These are phyloP conservation scores for Ips typographus DNA, from an alignment of 1,140 invertebrate species.

Conservation along the genomic window DNA sequence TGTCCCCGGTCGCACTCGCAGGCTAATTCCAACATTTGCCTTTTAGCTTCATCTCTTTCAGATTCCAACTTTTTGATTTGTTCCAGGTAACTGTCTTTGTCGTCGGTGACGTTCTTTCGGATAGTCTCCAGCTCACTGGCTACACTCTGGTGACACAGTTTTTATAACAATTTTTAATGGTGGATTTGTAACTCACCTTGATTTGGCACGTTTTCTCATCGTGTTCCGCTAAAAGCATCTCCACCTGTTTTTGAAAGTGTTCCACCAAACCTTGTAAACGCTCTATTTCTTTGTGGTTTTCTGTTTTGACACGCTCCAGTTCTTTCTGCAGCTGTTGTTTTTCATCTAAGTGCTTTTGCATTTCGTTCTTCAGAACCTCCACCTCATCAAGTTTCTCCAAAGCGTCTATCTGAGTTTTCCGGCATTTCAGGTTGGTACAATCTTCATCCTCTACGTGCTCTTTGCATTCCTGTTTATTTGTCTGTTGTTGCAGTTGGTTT, in stretches of 20 bases:
- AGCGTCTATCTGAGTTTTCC: not conserved
- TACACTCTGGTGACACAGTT: not conserved
- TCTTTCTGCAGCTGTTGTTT: not conserved
- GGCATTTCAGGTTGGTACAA: slow-evolving; percentile 1
- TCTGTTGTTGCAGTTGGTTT: not conserved
- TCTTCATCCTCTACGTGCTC: not conserved
- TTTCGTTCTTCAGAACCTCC: not conserved
- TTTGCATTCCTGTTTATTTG: not conserved
- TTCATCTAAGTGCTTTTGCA: not conserved
- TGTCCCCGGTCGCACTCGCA: not conserved
- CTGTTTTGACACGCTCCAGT: not conserved
- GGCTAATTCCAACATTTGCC: not conserved
- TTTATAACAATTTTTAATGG: not conserved
- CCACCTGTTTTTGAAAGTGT: slow-evolving; percentile 25
- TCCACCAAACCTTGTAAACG: slow-evolving; percentile 10
- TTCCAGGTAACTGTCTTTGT: slow-evolving; percentile 1
- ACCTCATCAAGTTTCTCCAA: not conserved
- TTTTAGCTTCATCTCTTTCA: slow-evolving; percentile 12
- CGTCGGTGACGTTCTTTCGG: slow-evolving; percentile 13
- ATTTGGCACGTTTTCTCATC: slow-evolving; percentile 27
- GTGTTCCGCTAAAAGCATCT: slow-evolving; percentile 23
- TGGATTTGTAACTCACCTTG: not conserved
- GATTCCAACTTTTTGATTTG: slow-evolving; percentile 20
- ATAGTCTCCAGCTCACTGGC: slow-evolving; percentile 23
- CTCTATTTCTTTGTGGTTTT: slow-evolving; percentile 6